Percentiles rank a stretch among this genome's conserved stretches.
Evolutionary conservation across 2,113 vertebrate species (phyloP).

Genomic region (Leptosomus discolor): DNA sequence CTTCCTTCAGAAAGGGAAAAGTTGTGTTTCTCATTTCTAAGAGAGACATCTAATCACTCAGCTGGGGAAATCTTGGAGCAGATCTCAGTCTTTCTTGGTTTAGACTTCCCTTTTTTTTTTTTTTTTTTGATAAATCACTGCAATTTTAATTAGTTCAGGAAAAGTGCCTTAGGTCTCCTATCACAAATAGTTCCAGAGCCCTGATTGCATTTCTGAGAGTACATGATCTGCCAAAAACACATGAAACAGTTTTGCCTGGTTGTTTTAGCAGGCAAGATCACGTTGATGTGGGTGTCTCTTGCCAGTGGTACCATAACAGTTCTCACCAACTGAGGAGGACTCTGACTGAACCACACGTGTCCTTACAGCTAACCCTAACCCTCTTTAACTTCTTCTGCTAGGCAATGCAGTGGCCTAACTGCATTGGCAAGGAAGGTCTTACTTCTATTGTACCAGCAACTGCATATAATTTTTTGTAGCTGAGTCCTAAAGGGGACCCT

Average conservation of each 20-base stretch:
- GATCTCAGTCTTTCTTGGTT: neutral
- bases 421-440: neutral
- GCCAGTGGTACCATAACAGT: too few relatives aligned
- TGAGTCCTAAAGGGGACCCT: neutral
- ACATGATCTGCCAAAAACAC: neutral
- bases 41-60: neutral
- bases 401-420: neutral
- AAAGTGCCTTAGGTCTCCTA: neutral
- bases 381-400: neutral
- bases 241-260: neutral
- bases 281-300: accelerated
- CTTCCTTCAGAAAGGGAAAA: neutral
- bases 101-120: neutral
- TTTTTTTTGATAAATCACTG: neutral
- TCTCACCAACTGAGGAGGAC: neutral
- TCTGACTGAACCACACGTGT: neutral
- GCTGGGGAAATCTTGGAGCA: neutral
- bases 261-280: neutral
- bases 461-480: neutral
- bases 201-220: neutral
- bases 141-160: neutral
- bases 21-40: neutral
- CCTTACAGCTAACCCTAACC: neutral
- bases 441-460: neutral
- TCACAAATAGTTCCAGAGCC: neutral